These are phyloP conservation scores for Holothuria scabra DNA, from an alignment of 53 echinoderm and acorn worm species.

Conservation along the genomic window DNA sequence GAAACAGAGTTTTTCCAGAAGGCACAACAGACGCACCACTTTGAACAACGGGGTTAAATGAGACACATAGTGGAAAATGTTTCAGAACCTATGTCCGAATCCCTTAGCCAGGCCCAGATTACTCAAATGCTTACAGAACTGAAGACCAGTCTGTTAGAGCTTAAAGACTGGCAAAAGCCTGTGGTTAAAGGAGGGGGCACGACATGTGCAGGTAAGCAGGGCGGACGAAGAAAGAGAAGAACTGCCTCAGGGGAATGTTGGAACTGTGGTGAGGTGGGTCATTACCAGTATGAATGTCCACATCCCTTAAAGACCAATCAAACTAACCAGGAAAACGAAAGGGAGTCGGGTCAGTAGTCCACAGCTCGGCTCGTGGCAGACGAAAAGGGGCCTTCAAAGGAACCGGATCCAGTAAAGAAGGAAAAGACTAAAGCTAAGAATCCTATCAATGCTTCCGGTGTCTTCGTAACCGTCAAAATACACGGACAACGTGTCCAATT, in stretches of 20 bases:
- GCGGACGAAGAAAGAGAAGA: no score
- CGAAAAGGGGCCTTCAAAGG: neutral
- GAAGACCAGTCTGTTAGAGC: no score
- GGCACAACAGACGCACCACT: neutral
- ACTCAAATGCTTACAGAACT: no score
- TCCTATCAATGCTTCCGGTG: neutral
- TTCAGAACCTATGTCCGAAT: neutral
- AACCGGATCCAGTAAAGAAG: neutral
- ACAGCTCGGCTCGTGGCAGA: neutral
- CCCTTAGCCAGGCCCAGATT: no score
- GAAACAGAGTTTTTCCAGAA: neutral
- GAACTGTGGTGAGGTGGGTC: neutral
- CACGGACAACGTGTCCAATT: neutral
- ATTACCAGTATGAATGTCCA: neutral
- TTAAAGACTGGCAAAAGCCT: no score
- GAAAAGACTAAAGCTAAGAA: neutral
- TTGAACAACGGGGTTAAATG: neutral
- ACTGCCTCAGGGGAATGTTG: neutral
- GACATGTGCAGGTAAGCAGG: no score
- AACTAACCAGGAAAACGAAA: neutral
- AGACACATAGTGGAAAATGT: neutral
- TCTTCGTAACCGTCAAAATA: neutral
- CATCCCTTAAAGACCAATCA: neutral
- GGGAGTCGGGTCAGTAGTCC: neutral
- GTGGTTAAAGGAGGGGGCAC: no score